Evolutionary conservation across 2,113 vertebrate genomes (phyloP).

Genomic region (Nibea coibor): DNA sequence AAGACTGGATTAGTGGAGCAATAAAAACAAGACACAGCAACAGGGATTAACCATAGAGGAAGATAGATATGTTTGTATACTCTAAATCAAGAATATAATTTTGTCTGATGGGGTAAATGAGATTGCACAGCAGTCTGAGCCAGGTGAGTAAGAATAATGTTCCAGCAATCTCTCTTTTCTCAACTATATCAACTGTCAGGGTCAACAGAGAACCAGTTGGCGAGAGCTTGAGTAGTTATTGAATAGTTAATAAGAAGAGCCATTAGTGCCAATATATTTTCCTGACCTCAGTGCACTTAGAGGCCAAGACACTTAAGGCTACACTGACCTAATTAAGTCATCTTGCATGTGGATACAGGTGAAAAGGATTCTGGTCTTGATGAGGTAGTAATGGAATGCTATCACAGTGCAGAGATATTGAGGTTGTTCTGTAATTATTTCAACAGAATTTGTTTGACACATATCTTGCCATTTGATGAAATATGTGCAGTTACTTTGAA

Average conservation of each 20-base stretch:
- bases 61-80: background rate
- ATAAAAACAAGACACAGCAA: background rate
- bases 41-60: background rate
- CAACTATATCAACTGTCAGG: background rate
- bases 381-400: background rate
- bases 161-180: background rate
- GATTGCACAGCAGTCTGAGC: background rate
- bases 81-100: background rate
- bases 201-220: background rate
- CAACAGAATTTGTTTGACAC: background rate
- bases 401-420: background rate
- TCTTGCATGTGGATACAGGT: slow-evolving; percentile 7
- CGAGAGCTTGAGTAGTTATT: slow-evolving; percentile 27
- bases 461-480: background rate
- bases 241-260: slow-evolving; percentile 49
- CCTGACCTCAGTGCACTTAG: slow-evolving; percentile 31
- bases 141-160: background rate
- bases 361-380: slow-evolving; percentile 4
- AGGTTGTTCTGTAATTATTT: background rate
- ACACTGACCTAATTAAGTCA: slow-evolving; percentile 49
- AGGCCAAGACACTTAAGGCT: slow-evolving; percentile 40
- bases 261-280: slow-evolving; percentile 45
- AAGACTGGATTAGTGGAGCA: background rate
- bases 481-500: background rate
- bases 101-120: background rate